Percentiles rank a stretch among this genome's conserved stretches.
Evolutionary conservation across 2,888 invertebrate genomes (phyloP).

Genomic region (Rambutsinella grinnellia): DNA sequence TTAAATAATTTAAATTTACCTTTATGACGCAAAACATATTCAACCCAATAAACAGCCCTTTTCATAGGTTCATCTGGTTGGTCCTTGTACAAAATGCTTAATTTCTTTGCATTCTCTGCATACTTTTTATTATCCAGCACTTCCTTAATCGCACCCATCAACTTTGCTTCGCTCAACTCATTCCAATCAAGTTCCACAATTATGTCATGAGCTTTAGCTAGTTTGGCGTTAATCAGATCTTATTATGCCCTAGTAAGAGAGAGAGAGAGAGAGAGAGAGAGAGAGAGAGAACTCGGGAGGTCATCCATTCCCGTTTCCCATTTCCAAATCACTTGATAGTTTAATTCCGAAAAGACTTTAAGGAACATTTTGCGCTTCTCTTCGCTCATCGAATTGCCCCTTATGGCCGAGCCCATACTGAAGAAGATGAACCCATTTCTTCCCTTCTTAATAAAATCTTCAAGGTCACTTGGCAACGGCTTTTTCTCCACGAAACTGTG

Average conservation of each 20-base stretch:
- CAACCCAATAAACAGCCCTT: constrained; percentile 42
- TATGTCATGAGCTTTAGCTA: constrained; percentile 22
- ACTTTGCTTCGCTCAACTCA: constrained; percentile 29
- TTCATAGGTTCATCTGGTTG: constrained; percentile 38
- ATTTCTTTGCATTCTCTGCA: constrained; percentile 24
- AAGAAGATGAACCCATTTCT: constrained; percentile 83
- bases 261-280: no score
- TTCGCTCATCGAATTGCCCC: constrained; percentile 84
- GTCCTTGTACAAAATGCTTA: constrained; percentile 39
- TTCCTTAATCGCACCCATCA: constrained; percentile 26
- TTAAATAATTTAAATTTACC: no score
- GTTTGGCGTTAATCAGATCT: constrained; percentile 31
- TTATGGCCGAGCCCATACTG: constrained; percentile 88
- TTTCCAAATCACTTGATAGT: no score
- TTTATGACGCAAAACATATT: constrained; percentile 51
- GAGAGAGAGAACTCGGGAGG: no score
- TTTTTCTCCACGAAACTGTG: constrained; percentile 49
- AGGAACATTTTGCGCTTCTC: constrained; percentile 79
- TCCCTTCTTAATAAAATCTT: constrained; percentile 40
- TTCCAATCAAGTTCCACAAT: constrained; percentile 32
- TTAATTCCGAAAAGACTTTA: constrained; percentile 79
- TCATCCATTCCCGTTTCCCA: no score
- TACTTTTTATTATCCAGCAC: constrained; percentile 32
- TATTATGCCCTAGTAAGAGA: no score
- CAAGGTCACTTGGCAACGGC: constrained; percentile 36